Evolutionary conservation across 2,113 vertebrate genomes (phyloP).

Genomic region (Azemiops feae): DNA sequence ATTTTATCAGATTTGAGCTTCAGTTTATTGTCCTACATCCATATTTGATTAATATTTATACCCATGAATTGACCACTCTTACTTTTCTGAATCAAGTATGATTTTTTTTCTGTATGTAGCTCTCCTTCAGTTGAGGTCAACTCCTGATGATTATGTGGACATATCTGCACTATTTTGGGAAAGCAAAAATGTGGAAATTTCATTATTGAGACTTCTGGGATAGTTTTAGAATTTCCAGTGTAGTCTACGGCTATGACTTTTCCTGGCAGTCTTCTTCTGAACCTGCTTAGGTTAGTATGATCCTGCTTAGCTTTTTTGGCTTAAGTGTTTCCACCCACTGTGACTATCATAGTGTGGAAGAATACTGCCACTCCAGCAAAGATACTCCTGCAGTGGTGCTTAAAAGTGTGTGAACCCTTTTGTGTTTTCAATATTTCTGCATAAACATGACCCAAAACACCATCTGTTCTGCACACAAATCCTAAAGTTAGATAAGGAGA

Average conservation of each 20-base stretch:
- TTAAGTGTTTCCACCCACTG: not conserved
- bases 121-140: no score
- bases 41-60: no score
- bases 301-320: not conserved
- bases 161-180: no score
- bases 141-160: no score
- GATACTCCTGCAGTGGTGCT: not conserved
- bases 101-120: no score
- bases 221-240: not conserved
- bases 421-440: not conserved
- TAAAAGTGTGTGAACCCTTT: not conserved
- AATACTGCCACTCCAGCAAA: not conserved
- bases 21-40: no score
- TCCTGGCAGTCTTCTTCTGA: not conserved
- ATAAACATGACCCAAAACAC: not conserved
- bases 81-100: no score
- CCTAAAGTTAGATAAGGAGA: not conserved
- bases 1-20: no score
- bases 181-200: no score
- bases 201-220: not conserved
- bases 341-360: not conserved
- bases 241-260: not conserved
- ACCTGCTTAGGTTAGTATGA: not conserved
- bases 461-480: not conserved
- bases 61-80: no score